These are phyloP conservation scores for Rutilus rutilus DNA, from an alignment of 2,113 vertebrate species.

Conservation along the genomic window DNA sequence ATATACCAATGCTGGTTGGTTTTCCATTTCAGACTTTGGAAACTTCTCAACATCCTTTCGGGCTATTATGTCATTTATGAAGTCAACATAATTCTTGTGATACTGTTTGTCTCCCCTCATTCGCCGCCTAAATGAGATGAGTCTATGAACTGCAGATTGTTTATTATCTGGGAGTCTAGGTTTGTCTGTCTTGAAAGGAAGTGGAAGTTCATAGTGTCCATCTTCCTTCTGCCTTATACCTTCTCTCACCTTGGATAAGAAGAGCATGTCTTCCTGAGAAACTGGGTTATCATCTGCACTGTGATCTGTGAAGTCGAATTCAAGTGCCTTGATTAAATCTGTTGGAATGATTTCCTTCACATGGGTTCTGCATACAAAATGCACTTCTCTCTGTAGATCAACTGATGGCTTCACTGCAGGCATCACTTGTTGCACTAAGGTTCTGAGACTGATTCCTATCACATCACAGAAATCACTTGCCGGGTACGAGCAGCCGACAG, in stretches of 20 bases:
- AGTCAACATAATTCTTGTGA: background rate
- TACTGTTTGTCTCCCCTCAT: constrained; percentile 8
- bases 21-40: background rate
- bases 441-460: constrained; percentile 40
- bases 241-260: background rate
- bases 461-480: constrained; percentile 10
- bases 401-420: background rate
- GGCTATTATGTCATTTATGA: constrained; percentile 31
- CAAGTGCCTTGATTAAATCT: constrained; percentile 35
- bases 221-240: constrained; percentile 40
- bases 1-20: constrained; percentile 47
- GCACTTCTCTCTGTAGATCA: constrained; percentile 1
- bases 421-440: constrained; percentile 7
- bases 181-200: constrained; percentile 34
- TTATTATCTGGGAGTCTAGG: constrained; percentile 35
- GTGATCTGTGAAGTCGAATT: constrained; percentile 25
- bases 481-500: constrained; percentile 17
- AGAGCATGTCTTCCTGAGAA: constrained; percentile 13
- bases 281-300: constrained; percentile 27
- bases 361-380: constrained; percentile 17
- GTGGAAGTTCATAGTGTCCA: constrained; percentile 36
- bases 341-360: constrained; percentile 13
- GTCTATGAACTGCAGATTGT: constrained; percentile 17
- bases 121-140: background rate
- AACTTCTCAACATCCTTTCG: constrained; percentile 23